phyloP scores from a whole-genome alignment of 2,797 vertebrate species.

The Perdix hodgsoniae region DNA sequence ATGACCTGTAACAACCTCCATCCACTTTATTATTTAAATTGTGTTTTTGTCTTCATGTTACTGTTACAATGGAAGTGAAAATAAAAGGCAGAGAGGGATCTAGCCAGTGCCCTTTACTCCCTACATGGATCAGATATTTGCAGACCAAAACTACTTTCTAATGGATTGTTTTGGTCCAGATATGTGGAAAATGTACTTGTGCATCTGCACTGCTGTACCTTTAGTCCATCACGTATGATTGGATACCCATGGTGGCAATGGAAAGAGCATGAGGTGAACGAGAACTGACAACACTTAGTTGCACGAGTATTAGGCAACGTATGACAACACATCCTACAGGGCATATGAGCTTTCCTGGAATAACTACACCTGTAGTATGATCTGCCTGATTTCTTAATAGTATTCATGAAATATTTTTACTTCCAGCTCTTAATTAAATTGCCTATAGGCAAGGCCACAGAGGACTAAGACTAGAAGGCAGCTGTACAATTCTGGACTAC shows the following conservation, averaged over 20 bases:
- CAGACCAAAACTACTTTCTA: not conserved
- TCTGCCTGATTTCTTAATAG: not conserved
- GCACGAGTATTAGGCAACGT: not conserved
- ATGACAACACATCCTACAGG: not conserved
- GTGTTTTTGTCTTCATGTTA: not conserved
- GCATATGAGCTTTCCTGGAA: fast-evolving
- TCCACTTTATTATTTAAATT: not conserved
- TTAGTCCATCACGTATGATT: not conserved
- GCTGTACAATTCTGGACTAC: not conserved
- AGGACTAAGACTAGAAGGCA: not conserved
- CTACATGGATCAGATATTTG: not conserved
- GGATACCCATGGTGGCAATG: not conserved
- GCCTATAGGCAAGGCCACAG: not conserved
- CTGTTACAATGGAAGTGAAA: not conserved
- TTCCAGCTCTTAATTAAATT: not conserved
- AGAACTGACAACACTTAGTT: not conserved
- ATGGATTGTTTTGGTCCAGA: fast-evolving
- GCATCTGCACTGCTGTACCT: not conserved
- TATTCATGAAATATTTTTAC: not conserved
- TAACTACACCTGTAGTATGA: not conserved
- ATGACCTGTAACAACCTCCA: not conserved
- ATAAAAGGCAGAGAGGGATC: not conserved
- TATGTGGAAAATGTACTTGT: not conserved
- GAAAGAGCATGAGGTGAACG: not conserved
- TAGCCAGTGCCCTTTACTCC: not conserved